Evolutionary conservation across 2,113 vertebrate species (phyloP).

Genomic region (Melanocharis versteri): DNA sequence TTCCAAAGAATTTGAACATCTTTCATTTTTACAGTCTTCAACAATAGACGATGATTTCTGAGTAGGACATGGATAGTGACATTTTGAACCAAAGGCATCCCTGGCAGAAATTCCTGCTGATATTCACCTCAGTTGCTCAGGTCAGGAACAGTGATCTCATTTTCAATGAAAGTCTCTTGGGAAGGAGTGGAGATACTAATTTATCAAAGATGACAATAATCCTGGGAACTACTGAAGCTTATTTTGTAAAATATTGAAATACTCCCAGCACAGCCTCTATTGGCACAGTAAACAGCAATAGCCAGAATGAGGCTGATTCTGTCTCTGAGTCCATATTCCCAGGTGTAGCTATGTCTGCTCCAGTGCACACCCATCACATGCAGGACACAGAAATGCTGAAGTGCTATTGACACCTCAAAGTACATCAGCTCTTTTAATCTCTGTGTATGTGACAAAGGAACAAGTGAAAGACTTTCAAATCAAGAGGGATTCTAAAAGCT

Average conservation of each 20-base stretch:
- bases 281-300: neutral
- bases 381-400: neutral
- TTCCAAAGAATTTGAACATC: neutral
- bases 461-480: neutral
- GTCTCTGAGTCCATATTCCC: neutral
- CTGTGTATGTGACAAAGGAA: neutral
- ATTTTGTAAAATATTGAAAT: neutral
- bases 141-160: neutral
- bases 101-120: neutral
- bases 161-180: neutral
- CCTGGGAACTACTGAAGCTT: neutral
- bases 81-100: neutral
- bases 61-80: neutral
- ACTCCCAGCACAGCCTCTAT: neutral
- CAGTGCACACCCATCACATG: fast-evolving
- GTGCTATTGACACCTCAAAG: neutral
- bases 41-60: neutral
- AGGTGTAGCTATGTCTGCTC: neutral
- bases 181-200: neutral
- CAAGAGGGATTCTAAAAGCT: neutral
- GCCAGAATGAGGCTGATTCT: neutral
- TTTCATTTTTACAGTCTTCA: neutral
- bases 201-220: neutral
- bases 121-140: neutral
- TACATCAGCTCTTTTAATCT: neutral